Percentiles rank a stretch among this genome's conserved stretches.
These are phyloP conservation scores for Corythaixoides concolor DNA, from an alignment of 2,113 vertebrate species.

Conservation along the genomic window DNA sequence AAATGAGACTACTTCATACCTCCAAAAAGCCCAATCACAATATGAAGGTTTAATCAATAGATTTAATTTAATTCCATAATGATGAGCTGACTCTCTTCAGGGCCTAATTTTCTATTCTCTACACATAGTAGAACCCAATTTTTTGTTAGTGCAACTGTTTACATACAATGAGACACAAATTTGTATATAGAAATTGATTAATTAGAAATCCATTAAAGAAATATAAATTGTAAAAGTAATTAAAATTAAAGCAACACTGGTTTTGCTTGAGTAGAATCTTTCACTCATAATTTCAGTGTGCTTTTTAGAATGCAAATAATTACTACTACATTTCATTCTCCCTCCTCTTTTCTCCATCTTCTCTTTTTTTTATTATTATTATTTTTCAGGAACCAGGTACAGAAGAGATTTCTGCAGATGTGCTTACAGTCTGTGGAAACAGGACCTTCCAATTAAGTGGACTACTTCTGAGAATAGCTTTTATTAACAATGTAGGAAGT, in stretches of 20 bases:
- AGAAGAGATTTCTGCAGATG: background rate
- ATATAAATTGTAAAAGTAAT: background rate
- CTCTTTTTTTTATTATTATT: background rate
- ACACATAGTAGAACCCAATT: background rate
- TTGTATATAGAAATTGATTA: background rate
- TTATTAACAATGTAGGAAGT: background rate
- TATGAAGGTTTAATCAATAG: constrained; percentile 24
- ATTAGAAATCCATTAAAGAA: background rate
- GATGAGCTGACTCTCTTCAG: background rate
- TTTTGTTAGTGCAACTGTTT: background rate
- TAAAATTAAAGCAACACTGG: background rate
- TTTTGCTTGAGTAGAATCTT: background rate
- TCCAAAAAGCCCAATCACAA: background rate
- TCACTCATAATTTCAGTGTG: background rate
- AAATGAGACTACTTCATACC: background rate
- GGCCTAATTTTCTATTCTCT: background rate
- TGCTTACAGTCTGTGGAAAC: background rate
- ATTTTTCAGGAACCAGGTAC: background rate
- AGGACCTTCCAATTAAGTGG: background rate
- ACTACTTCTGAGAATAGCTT: background rate
- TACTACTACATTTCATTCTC: background rate
- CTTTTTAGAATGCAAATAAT: background rate
- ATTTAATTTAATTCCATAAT: constrained; percentile 29
- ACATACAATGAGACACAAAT: background rate
- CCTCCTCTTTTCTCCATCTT: background rate